Evolutionary conservation across 2,113 vertebrate genomes (phyloP).

Genomic region (Callionymus lyra): DNA sequence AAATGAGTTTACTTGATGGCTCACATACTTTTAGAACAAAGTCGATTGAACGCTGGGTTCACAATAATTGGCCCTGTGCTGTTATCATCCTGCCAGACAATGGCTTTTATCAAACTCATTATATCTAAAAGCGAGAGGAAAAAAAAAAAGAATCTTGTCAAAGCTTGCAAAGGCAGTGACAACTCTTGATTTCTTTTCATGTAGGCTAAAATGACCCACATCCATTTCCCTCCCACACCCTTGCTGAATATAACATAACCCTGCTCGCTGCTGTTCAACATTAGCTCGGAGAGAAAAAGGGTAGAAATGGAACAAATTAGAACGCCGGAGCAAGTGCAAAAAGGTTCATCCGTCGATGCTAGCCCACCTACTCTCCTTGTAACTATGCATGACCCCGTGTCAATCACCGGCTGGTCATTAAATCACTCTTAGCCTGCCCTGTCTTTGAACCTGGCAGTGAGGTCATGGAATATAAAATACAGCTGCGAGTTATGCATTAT

Average conservation of each 20-base stretch:
- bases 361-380: slow-evolving; percentile 44
- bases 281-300: not conserved
- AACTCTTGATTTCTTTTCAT: slow-evolving; percentile 42
- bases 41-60: slow-evolving; percentile 44
- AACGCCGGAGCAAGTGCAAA: slow-evolving; percentile 10
- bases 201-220: slow-evolving; percentile 47
- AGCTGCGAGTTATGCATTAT: slow-evolving; percentile 28
- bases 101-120: slow-evolving; percentile 55
- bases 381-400: slow-evolving; percentile 25
- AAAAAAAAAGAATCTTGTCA: slow-evolving; percentile 37
- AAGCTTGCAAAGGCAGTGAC: slow-evolving; percentile 29
- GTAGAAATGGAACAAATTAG: slow-evolving; percentile 19
- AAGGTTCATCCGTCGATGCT: slow-evolving; percentile 31
- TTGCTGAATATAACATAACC: slow-evolving; percentile 29
- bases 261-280: slow-evolving; percentile 28
- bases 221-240: slow-evolving; percentile 50
- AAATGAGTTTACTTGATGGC: slow-evolving; percentile 40
- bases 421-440: slow-evolving; percentile 21
- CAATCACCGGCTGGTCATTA: slow-evolving; percentile 30
- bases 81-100: slow-evolving; percentile 51
- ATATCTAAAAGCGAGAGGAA: slow-evolving; percentile 46
- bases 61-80: slow-evolving; percentile 51
- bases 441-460: slow-evolving; percentile 38
- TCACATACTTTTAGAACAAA: slow-evolving; percentile 33
- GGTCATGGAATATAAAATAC: slow-evolving; percentile 22